Evolutionary conservation across 2,888 invertebrate species (phyloP).

Genomic region (Lymantria dispar): DNA sequence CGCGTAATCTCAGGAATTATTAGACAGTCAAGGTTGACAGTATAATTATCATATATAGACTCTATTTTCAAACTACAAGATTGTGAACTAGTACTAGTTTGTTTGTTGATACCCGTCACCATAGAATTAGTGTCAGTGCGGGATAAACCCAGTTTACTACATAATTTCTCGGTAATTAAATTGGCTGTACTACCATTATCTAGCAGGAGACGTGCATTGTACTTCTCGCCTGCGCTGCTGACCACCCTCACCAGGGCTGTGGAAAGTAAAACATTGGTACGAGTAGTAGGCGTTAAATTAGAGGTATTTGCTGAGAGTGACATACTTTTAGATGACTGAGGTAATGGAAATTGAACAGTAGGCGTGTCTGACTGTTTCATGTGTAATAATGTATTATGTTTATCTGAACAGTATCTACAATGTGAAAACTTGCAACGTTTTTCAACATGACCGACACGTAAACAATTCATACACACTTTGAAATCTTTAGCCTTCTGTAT

Average conservation of each 20-base stretch:
- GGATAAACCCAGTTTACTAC: constrained; percentile 12
- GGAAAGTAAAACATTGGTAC: constrained; percentile 1
- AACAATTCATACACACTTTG: constrained; percentile 5
- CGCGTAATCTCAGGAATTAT: too few species aligned
- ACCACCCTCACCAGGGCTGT: constrained; percentile 5
- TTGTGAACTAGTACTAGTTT: constrained; percentile 11
- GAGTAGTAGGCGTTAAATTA: neutral
- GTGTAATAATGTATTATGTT: constrained; percentile 3
- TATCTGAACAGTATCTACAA: constrained; percentile 3
- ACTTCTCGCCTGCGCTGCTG: neutral
- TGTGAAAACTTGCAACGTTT: neutral
- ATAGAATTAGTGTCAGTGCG: too few species aligned
- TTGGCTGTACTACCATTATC: constrained; percentile 21
- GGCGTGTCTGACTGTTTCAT: neutral
- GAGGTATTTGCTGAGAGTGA: neutral
- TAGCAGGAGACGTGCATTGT: too few species aligned
- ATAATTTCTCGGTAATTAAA: constrained; percentile 11
- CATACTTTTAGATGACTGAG: neutral
- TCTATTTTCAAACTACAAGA: constrained; percentile 12
- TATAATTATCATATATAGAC: too few species aligned
- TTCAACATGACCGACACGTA: too few species aligned
- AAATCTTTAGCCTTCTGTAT: constrained; percentile 3
- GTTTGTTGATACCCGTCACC: constrained; percentile 18
- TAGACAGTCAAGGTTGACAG: too few species aligned
- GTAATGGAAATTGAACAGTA: neutral